These are phyloP conservation scores for Pachypanchax playfairii DNA, from an alignment of 2,113 vertebrate genomes.

Conservation along the genomic window DNA sequence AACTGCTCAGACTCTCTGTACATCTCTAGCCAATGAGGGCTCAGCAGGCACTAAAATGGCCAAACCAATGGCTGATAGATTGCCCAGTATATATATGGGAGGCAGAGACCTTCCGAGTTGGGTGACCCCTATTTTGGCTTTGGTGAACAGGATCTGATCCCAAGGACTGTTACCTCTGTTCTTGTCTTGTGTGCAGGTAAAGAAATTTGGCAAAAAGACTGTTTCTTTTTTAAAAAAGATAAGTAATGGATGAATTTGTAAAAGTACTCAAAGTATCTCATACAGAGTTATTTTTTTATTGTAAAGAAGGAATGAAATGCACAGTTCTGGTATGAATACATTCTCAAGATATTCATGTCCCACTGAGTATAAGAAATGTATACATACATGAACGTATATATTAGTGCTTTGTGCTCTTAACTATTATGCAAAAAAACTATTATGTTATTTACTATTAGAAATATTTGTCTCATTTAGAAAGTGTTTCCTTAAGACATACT, in stretches of 20 bases:
- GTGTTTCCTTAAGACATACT: too few species aligned
- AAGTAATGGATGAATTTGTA: constrained; percentile 15
- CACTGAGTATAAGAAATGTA: too few species aligned
- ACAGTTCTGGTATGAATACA: too few species aligned
- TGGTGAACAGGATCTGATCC: constrained; percentile 84
- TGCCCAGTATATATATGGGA: constrained; percentile 76
- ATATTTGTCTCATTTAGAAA: background rate
- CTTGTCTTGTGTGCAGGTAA: constrained; percentile 82
- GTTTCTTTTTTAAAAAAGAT: constrained; percentile 13
- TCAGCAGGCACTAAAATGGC: constrained; percentile 73
- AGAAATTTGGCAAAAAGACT: constrained; percentile 32
- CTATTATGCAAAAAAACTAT: too few species aligned
- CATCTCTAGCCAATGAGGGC: constrained; percentile 72
- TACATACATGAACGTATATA: too few species aligned
- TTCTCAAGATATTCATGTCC: too few species aligned
- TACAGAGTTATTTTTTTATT: background rate
- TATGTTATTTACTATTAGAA: too few species aligned
- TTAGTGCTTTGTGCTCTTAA: too few species aligned
- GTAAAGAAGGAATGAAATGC: background rate
- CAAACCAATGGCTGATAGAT: constrained; percentile 64
- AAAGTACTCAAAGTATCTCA: constrained; percentile 11
- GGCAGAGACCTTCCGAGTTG: constrained; percentile 52
- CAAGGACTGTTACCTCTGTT: constrained; percentile 83
- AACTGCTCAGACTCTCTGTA: constrained; percentile 68
- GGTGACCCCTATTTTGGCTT: constrained; percentile 83